phyloP scores from a whole-genome alignment of 2,797 vertebrate species.

The Pseudomugil gertrudae region DNA sequence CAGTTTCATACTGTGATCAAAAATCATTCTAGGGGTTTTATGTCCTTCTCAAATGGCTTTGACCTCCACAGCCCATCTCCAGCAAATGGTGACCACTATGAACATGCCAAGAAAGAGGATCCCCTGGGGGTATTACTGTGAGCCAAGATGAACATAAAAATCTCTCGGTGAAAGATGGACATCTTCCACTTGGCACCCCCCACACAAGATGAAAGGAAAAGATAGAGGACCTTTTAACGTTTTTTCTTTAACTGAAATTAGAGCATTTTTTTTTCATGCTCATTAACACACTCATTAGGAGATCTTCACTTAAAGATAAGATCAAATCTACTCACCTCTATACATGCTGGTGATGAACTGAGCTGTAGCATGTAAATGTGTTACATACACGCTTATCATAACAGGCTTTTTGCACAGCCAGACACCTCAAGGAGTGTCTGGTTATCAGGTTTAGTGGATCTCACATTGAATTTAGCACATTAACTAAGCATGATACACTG shows the following conservation, averaged over 20 bases:
- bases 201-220: slow-evolving; percentile 57
- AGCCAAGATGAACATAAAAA: slow-evolving; percentile 75
- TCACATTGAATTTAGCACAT: slow-evolving; percentile 45
- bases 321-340: slow-evolving; percentile 62
- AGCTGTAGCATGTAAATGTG: slow-evolving; percentile 45
- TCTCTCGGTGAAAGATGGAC: slow-evolving; percentile 67
- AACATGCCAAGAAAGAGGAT: slow-evolving; percentile 75
- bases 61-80: slow-evolving; percentile 73
- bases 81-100: slow-evolving; percentile 76
- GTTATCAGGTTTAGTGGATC: slow-evolving; percentile 41
- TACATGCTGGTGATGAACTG: slow-evolving; percentile 50
- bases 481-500: slow-evolving; percentile 7
- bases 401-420: slow-evolving; percentile 49
- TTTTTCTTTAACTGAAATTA: slow-evolving; percentile 35
- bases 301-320: slow-evolving; percentile 55
- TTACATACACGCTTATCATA: slow-evolving; percentile 45
- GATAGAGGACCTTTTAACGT: slow-evolving; percentile 58
- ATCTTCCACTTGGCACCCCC: slow-evolving; percentile 71
- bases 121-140: slow-evolving; percentile 58
- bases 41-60: slow-evolving; percentile 80
- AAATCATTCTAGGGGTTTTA: slow-evolving; percentile 73
- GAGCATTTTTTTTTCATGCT: slow-evolving; percentile 51
- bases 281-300: slow-evolving; percentile 69
- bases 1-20: slow-evolving; percentile 69
- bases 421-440: slow-evolving; percentile 50